Conservation (phyloP, 2,113 vertebrate species). For the Otis tarda region DNA sequence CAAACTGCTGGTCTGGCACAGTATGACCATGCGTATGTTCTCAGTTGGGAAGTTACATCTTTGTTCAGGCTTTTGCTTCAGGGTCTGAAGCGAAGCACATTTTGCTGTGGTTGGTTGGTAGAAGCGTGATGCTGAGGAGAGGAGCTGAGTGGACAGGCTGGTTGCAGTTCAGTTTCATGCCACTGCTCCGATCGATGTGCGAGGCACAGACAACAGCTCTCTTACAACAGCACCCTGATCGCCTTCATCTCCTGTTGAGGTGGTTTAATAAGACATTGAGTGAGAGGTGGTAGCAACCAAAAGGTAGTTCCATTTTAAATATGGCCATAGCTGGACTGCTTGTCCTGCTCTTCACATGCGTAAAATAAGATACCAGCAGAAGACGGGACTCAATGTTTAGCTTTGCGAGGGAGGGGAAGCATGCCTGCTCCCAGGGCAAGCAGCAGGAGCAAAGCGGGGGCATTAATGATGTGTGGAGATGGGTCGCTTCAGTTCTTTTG, state of each 20-base stretch:
- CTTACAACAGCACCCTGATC: background rate
- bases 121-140: background rate
- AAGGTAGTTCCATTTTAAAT: background rate
- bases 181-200: accelerated
- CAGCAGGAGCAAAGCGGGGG: background rate
- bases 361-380: background rate
- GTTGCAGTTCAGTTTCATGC: background rate
- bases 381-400: background rate
- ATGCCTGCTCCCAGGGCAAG: background rate
- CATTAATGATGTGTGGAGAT: slow-evolving; percentile 2
- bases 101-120: accelerated
- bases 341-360: background rate
- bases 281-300: background rate
- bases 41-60: background rate
- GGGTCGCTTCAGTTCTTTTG: background rate
- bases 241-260: background rate
- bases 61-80: background rate
- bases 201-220: background rate
- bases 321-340: background rate
- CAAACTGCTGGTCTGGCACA: background rate
- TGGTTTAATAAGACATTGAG: background rate
- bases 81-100: background rate
- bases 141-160: background rate
- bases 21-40: accelerated
- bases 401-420: background rate